Base-by-base conservation (phyloP, 2,888 invertebrate species). In the Lycophotia porphyrea region DNA sequence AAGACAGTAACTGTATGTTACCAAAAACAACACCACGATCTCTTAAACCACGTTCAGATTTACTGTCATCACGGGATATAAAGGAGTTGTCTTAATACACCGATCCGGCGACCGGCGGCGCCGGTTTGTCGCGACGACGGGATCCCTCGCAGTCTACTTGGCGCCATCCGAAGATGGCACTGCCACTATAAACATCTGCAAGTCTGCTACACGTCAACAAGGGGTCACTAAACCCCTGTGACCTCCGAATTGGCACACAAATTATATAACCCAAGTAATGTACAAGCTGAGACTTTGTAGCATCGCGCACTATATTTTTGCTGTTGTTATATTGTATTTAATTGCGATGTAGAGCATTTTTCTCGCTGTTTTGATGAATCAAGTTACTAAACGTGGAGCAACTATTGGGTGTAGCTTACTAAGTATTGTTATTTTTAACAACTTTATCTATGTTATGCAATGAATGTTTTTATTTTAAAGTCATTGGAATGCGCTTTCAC, bases 51-150 rank as follows among this genome's bases (percentile, higher is more conserved):
- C 27, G 61, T 73, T 21, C 71, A 82, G 72, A 78, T 76, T 80
- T 76, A 76, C 66, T 77, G 64, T 77, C 64, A 55, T 61, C 66
- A 71, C 63, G 60, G 18, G 55, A 63, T 61, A 71, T 76, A 84
- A 80, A 71, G 72, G 61, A 68, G 63, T 36, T 39, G 55, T 61
- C 68, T 72, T 76, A 74, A 74, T 84, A 73, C 49, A 64, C 44
- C 67, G 27, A 74, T 71, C 44, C 52, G 79, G 82, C 80, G 74
- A 73, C 74, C 63, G 95, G 94, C 95, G 95, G 94, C 95, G 95
- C 94, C 95, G 69, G 44, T 36, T 74, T 68, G 95, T 91, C 94
- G 93, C 92, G 93, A 82, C 93, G 87, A 68, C 84, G 74, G 58
- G 67, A 76, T 42, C 71, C 71, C 71, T 87, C 78, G 86, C 89